These are phyloP conservation scores for Pristionchus fissidentatus DNA, from an alignment of 2,888 invertebrate species.

Conservation along the genomic window DNA sequence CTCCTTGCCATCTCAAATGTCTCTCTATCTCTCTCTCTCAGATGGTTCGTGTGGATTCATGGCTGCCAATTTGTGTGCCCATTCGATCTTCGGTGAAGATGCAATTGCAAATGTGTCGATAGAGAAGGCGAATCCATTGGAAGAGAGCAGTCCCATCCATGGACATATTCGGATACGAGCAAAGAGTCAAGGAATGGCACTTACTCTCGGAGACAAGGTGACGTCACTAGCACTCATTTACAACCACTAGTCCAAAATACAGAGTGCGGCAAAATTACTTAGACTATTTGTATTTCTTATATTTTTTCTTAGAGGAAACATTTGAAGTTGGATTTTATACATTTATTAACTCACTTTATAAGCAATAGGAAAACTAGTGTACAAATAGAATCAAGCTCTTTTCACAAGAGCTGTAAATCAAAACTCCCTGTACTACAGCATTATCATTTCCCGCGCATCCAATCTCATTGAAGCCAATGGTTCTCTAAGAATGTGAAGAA, in stretches of 20 bases:
- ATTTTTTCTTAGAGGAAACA: too few relatives aligned
- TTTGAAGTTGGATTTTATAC: too few relatives aligned
- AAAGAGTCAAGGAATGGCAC: constrained; percentile 99
- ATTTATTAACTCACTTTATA: too few relatives aligned
- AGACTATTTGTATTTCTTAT: too few relatives aligned
- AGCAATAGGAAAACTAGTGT: too few relatives aligned
- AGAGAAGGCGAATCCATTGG: constrained; percentile 82
- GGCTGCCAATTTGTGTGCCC: constrained; percentile 99
- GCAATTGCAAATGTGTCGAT: constrained; percentile 98
- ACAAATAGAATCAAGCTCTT: too few relatives aligned
- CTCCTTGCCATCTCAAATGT: neutral
- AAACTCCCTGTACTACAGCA: too few relatives aligned
- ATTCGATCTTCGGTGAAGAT: constrained; percentile 88
- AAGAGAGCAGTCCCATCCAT: constrained; percentile 86
- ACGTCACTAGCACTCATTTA: constrained; percentile 76
- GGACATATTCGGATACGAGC: constrained; percentile 98
- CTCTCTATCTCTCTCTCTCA: constrained; percentile 49
- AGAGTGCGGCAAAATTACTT: neutral
- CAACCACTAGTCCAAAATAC: neutral
- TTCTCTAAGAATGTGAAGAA: too few relatives aligned
- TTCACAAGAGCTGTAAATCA: too few relatives aligned
- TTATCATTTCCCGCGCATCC: too few relatives aligned
- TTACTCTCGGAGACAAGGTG: constrained; percentile 97
- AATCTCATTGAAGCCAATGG: too few relatives aligned
- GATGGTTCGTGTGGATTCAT: constrained; percentile 97